Conservation (phyloP, 2,888 invertebrate genomes). For the Masnerella sp. region DNA sequence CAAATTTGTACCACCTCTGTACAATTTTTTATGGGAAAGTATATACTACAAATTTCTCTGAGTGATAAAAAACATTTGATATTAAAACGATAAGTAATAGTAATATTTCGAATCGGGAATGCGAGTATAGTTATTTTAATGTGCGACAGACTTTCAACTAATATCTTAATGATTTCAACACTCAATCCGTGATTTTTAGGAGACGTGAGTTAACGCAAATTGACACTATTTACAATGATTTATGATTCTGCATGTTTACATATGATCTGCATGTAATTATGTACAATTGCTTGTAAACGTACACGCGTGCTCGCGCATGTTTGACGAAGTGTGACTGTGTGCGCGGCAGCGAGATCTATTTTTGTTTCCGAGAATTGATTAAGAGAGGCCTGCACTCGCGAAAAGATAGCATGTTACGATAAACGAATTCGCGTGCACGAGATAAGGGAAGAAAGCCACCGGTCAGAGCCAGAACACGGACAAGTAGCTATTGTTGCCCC, state of each 20-base stretch:
- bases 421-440: slow-evolving; percentile 50
- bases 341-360: slow-evolving; percentile 45
- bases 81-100: neutral
- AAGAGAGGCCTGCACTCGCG: slow-evolving; percentile 45
- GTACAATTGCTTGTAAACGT: slow-evolving; percentile 53
- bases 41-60: no score
- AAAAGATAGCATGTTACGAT: slow-evolving; percentile 50
- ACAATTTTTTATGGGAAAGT: no score
- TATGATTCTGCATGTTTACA: slow-evolving; percentile 47
- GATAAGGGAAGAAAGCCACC: slow-evolving; percentile 55
- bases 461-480: slow-evolving; percentile 45
- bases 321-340: slow-evolving; percentile 29
- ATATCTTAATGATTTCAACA: slow-evolving; percentile 35
- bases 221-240: slow-evolving; percentile 49
- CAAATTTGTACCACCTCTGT: no score
- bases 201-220: slow-evolving; percentile 28
- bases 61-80: no score
- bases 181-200: slow-evolving; percentile 29
- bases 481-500: slow-evolving; percentile 57
- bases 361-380: slow-evolving; percentile 54
- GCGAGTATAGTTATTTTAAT: no score
- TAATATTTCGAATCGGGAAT: no score
- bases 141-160: slow-evolving; percentile 17
- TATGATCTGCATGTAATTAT: slow-evolving; percentile 50
- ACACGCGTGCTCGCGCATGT: slow-evolving; percentile 19